These are phyloP conservation scores for Dolichopus griseipennis DNA, from an alignment of 2,888 invertebrate species.

Conservation along the genomic window DNA sequence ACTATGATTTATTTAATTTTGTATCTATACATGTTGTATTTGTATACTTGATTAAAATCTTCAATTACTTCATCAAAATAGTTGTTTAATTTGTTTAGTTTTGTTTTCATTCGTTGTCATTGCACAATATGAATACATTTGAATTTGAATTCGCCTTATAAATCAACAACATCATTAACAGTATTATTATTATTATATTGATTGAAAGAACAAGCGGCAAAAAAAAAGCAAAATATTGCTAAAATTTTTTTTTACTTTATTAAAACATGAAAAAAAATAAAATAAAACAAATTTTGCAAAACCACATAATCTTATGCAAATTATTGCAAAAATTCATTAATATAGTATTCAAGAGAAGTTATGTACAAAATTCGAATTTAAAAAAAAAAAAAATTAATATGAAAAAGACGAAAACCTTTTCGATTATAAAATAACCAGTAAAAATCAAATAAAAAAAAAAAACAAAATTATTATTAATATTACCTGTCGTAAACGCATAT, in stretches of 20 bases:
- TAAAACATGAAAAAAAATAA: too few relatives aligned
- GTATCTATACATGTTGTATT: too few relatives aligned
- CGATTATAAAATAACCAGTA: background rate
- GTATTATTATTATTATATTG: background rate
- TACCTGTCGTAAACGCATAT: background rate
- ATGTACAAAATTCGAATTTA: background rate
- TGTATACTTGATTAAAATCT: too few relatives aligned
- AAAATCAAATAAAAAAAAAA: background rate
- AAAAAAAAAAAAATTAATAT: background rate
- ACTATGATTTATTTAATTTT: too few relatives aligned
- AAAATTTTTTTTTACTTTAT: too few relatives aligned
- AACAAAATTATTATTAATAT: background rate
- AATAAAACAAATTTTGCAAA: background rate
- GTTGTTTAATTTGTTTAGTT: too few relatives aligned
- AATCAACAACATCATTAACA: background rate
- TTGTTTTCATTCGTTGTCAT: too few relatives aligned
- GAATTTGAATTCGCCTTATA: background rate
- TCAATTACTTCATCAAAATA: too few relatives aligned
- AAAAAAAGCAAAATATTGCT: too few relatives aligned
- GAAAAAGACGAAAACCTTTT: background rate
- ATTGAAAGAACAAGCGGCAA: background rate
- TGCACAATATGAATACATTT: too few relatives aligned
- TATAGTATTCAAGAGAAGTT: background rate
- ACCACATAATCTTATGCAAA: background rate
- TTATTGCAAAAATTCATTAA: background rate